Evolutionary conservation across 2,888 invertebrate genomes (phyloP), one percentile per base, ranked within the genome.

Genomic region (Drosophila picticornis): DNA sequence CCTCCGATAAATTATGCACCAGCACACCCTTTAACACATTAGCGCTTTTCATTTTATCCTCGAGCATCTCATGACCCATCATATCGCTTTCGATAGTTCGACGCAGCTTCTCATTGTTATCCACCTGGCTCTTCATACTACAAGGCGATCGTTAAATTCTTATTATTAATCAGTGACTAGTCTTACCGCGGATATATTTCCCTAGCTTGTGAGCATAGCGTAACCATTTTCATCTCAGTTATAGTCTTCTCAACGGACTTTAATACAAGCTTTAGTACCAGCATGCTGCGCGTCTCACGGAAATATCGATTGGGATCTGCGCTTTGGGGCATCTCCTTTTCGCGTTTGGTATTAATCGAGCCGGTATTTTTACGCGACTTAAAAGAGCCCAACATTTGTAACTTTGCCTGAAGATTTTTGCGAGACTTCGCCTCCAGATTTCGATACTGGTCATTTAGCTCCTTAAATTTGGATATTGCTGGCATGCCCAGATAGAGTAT

Each of bases 241-340:
- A 93, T 93, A 4, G 88, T 88, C 34, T 77, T 75, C 64, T 92
- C 93, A 48, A 93, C 77, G 2, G 90, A 77, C 58, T 93, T 92
- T 5, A 92, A 69, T 36, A 92, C 84, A 51, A 78, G 64, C 57
- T 92, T 92, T 4, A 93, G 80, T 4, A 91, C 80, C 48, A 88
- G 52, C 93, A 93, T 93, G 69, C 91, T 92, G n/a, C 80, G 73
- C 1, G 93, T 93, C 75, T 93, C 93, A 0, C 93, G 90, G 10
- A 92, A 88, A 72, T 93, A 93, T 9, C 92, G 92, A 56, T 90
- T 85, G 16, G 89, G 69, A 56, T 90, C 68, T 10, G 75, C 69
- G 5, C 78, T 64, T 13, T 60, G 16, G 0, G 64, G 29, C 9
- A 48, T 29, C 5, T 66, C 77, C 5, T 66, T 69, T 31, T 75